Conservation (phyloP, 2,888 invertebrate species). For the Mythimna loreyi region DNA sequence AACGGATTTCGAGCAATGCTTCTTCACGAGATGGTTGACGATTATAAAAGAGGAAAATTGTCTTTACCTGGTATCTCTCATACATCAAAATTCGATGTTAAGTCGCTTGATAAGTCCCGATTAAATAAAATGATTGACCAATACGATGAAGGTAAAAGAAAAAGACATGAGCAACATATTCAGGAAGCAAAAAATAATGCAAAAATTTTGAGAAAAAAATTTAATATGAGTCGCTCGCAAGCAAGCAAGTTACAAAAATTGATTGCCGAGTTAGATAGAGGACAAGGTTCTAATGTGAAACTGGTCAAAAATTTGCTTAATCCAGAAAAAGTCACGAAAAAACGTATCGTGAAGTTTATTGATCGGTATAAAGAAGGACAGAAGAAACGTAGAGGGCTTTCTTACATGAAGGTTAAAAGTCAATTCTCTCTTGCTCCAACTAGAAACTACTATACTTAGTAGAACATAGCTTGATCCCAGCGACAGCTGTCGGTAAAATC, state of each 20-base stretch:
- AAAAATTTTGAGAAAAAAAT: constrained; percentile 43
- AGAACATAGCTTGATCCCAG: too few relatives aligned
- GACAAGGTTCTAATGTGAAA: constrained; percentile 34
- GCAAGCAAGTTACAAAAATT: constrained; percentile 35
- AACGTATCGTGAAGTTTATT: constrained; percentile 45
- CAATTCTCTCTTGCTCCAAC: constrained; percentile 34
- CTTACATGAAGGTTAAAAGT: constrained; percentile 44
- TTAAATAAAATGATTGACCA: constrained; percentile 63
- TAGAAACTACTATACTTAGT: constrained; percentile 12
- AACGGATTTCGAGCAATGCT: constrained; percentile 62
- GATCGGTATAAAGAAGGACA: constrained; percentile 33
- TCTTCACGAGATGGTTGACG: constrained; percentile 67
- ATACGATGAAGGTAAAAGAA: constrained; percentile 58
- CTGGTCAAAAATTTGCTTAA: constrained; percentile 35
- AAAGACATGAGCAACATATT: constrained; percentile 45
- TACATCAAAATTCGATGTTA: constrained; percentile 60
- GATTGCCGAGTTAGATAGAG: constrained; percentile 27
- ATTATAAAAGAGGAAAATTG: constrained; percentile 66
- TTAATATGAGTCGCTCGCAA: constrained; percentile 29
- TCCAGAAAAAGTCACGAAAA: constrained; percentile 45
- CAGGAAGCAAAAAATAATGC: constrained; percentile 33
- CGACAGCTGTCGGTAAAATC: too few relatives aligned
- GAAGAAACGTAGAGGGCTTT: constrained; percentile 38
- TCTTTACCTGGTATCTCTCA: constrained; percentile 62
- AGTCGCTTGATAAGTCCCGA: constrained; percentile 61